Evolutionary conservation across 2,888 invertebrate species (phyloP).

Genomic region (Gibbula magus): DNA sequence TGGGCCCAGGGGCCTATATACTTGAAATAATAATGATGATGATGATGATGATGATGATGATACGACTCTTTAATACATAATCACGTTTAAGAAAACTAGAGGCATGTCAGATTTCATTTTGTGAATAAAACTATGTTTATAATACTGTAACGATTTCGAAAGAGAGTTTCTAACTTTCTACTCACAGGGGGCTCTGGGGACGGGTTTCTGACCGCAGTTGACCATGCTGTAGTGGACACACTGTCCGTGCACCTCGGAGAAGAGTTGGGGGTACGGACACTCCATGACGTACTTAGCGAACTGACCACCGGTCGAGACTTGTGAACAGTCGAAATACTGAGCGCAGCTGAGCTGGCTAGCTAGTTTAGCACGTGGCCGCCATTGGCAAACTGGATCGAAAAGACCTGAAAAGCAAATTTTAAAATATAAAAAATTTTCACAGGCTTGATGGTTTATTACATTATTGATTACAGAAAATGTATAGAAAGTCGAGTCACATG

Average conservation of each 20-base stretch:
- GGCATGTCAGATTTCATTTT: too few relatives aligned
- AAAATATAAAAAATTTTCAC: background rate
- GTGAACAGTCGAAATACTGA: constrained; percentile 30
- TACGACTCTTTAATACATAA: too few relatives aligned
- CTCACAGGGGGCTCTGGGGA: constrained; percentile 27
- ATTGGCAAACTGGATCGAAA: constrained; percentile 23
- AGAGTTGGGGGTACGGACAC: constrained; percentile 30
- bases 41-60: too few relatives aligned
- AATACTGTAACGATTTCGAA: background rate
- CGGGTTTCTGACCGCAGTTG: constrained; percentile 1
- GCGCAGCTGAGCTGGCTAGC: constrained; percentile 25
- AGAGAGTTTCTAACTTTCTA: background rate
- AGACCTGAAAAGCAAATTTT: background rate
- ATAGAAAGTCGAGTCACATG: background rate
- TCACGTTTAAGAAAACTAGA: too few relatives aligned
- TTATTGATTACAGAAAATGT: background rate
- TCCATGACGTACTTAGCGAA: constrained; percentile 29
- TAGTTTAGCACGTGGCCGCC: constrained; percentile 23
- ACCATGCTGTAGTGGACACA: constrained; percentile 25
- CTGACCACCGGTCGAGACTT: background rate
- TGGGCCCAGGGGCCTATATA: too few relatives aligned
- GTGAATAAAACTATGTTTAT: too few relatives aligned
- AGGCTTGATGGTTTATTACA: background rate
- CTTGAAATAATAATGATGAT: too few relatives aligned
- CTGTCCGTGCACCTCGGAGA: constrained; percentile 1